Conservation (phyloP, 2,888 invertebrate genomes). For the Chromoteleia sp. region DNA sequence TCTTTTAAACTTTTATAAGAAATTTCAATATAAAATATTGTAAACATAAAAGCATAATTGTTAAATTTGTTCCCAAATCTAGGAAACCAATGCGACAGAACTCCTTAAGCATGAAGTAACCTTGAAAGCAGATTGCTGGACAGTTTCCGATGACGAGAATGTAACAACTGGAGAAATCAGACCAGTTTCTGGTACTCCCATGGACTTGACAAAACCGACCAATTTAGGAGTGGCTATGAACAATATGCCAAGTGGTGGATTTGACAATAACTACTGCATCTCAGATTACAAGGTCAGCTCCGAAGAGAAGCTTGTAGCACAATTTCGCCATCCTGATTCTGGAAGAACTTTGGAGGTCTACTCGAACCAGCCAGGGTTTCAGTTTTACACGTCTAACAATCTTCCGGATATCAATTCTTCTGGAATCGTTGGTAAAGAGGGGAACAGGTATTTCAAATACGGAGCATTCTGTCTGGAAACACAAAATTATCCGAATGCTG, state of each 20-base stretch:
- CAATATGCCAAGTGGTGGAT: conserved; percentile 89
- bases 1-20: too few relatives aligned
- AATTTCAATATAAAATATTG: too few relatives aligned
- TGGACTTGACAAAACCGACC: conserved; percentile 90
- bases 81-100: conserved; percentile 88
- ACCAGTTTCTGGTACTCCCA: conserved; percentile 89
- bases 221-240: conserved; percentile 89
- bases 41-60: too few relatives aligned
- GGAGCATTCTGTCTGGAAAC: conserved; percentile 95
- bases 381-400: conserved; percentile 94
- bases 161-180: conserved; percentile 91
- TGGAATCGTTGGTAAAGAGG: conserved; percentile 89
- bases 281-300: conserved; percentile 55
- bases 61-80: conserved; percentile 67
- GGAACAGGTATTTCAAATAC: conserved; percentile 89
- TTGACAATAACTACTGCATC: conserved; percentile 93
- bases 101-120: conserved; percentile 89
- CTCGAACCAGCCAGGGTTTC: conserved; percentile 95
- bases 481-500: conserved; percentile 96
- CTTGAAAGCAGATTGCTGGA: conserved; percentile 92
- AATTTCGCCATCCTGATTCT: conserved; percentile 88
- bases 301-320: conserved; percentile 87
- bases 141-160: conserved; percentile 89
- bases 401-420: conserved; percentile 87
- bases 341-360: conserved; percentile 92